Conservation (phyloP, 2,113 vertebrate species). For the Hyaena hyaena region DNA sequence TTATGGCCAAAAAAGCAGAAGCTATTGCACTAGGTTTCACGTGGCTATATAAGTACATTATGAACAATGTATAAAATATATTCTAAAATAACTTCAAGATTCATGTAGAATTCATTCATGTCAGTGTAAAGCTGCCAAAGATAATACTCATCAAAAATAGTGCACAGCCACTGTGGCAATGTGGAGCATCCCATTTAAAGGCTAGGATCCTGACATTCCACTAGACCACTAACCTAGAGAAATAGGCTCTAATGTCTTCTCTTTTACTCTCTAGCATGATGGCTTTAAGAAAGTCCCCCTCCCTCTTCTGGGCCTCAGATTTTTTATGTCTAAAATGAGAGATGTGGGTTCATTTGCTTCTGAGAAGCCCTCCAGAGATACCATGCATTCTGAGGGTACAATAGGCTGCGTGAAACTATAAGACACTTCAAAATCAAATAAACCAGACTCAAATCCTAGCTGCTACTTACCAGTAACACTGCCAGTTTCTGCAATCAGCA, state of each 20-base stretch:
- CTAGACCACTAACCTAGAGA: not conserved
- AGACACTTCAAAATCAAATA: not conserved
- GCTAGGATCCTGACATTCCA: not conserved
- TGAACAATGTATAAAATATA: conserved; percentile 77
- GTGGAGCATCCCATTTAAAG: not conserved
- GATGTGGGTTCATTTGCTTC: not conserved
- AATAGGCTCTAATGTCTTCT: not conserved
- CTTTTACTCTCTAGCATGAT: not conserved
- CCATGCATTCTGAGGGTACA: not conserved
- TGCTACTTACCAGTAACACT: not conserved
- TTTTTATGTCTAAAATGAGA: not conserved
- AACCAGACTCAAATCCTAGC: not conserved
- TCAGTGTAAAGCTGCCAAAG: conserved; percentile 52
- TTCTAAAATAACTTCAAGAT: conserved; percentile 64
- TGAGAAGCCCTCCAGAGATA: not conserved
- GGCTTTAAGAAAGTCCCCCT: not conserved
- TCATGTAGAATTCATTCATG: conserved; percentile 60
- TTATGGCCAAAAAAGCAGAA: conserved; percentile 63
- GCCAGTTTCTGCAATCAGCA: not conserved
- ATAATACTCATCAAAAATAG: conserved; percentile 59
- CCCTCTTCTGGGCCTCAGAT: not conserved
- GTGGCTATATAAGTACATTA: conserved; percentile 55
- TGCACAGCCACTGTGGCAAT: conserved; percentile 16
- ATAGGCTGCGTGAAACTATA: not conserved
- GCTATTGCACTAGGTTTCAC: conserved; percentile 56